Evolutionary conservation across 2,888 invertebrate species (phyloP).

Genomic region (Phlogophora meticulosa): DNA sequence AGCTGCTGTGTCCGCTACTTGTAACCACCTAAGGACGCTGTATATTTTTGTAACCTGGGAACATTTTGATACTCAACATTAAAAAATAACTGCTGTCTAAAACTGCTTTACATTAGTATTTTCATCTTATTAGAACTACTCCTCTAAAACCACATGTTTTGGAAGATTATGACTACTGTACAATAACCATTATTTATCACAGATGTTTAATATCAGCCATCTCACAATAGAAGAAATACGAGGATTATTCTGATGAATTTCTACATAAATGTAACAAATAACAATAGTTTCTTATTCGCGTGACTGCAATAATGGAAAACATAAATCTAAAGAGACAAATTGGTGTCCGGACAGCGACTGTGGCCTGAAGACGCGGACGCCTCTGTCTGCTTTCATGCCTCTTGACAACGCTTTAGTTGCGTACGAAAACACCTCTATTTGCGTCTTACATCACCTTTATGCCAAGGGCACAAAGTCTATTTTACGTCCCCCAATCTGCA

Average conservation of each 20-base stretch:
- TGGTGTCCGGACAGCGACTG: slow-evolving; percentile 80
- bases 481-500: slow-evolving; percentile 61
- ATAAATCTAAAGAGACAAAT: slow-evolving; percentile 88
- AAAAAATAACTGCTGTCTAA: no score
- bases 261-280: slow-evolving; percentile 71
- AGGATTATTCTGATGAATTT: slow-evolving; percentile 62
- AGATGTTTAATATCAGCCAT: slow-evolving; percentile 62
- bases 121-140: not conserved
- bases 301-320: slow-evolving; percentile 83
- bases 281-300: slow-evolving; percentile 76
- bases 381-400: slow-evolving; percentile 80
- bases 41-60: slow-evolving; percentile 14
- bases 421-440: slow-evolving; percentile 68
- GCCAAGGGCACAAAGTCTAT: slow-evolving; percentile 56
- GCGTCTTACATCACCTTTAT: slow-evolving; percentile 54
- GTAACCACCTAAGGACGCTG: not conserved
- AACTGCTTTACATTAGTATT: not conserved
- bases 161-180: slow-evolving; percentile 30
- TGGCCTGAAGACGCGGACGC: slow-evolving; percentile 80
- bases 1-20: slow-evolving; percentile 35
- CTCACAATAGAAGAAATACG: slow-evolving; percentile 58
- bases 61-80: no score
- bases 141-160: not conserved
- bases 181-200: slow-evolving; percentile 52
- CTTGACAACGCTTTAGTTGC: slow-evolving; percentile 82